Percentiles rank a stretch among this genome's conserved stretches.
Conservation (phyloP, 2,797 vertebrate species). For the Lutjanus campechanus region DNA sequence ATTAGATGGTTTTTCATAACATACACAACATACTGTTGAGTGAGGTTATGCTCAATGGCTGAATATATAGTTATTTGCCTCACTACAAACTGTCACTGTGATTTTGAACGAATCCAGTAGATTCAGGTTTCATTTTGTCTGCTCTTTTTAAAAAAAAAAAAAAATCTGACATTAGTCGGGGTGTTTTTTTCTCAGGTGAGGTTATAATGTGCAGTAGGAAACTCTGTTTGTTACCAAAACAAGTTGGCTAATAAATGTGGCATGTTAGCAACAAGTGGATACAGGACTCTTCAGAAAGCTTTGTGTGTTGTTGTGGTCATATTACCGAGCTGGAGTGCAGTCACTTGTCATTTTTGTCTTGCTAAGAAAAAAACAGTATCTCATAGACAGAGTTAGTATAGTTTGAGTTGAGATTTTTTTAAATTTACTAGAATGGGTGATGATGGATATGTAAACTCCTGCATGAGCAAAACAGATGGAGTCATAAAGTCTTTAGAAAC, state of each 20-base stretch:
- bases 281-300: not conserved
- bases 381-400: too few relatives aligned
- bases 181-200: not conserved
- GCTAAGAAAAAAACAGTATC: not conserved
- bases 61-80: not conserved
- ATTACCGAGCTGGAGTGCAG: not conserved
- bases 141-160: too few relatives aligned
- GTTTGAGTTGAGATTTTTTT: not conserved
- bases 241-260: not conserved
- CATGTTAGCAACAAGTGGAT: not conserved
- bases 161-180: not conserved
- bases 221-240: not conserved
- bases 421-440: too few relatives aligned
- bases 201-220: not conserved
- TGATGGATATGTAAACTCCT: not conserved
- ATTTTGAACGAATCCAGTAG: too few relatives aligned
- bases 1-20: too few relatives aligned
- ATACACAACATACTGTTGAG: not conserved
- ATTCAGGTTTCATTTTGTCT: too few relatives aligned
- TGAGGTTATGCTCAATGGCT: not conserved
- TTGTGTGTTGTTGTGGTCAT: not conserved
- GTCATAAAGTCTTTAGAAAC: not conserved
- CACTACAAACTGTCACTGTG: too few relatives aligned
- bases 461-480: not conserved
- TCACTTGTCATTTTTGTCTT: not conserved